A percentile compares a stretch with the other conserved stretches of the same genome.
These are phyloP conservation scores for Rugalucina vietnamica DNA, from an alignment of 2,888 invertebrate genomes.

Conservation along the genomic window DNA sequence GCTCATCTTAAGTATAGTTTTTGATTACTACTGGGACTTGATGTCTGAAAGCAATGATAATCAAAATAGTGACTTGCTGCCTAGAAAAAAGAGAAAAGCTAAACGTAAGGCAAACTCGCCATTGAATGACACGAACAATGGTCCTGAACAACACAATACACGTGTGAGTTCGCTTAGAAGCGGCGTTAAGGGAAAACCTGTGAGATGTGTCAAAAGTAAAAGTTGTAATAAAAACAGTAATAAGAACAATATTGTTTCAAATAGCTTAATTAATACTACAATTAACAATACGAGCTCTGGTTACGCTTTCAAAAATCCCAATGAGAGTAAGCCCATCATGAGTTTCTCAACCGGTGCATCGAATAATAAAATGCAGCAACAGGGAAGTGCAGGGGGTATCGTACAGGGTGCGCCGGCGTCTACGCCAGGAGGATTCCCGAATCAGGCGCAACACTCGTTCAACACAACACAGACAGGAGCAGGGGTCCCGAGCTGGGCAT, in stretches of 20 bases:
- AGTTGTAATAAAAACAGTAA: background rate
- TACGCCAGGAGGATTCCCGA: background rate
- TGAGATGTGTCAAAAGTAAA: background rate
- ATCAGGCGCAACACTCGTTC: background rate
- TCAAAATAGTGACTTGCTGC: background rate
- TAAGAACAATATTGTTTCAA: background rate
- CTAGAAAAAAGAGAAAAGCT: background rate
- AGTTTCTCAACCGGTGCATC: background rate
- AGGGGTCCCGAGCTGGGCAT: background rate
- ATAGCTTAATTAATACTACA: background rate
- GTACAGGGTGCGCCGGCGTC: background rate
- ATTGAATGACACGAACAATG: background rate
- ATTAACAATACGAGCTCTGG: background rate
- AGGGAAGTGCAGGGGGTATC: background rate
- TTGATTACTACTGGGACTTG: background rate
- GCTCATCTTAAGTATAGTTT: background rate
- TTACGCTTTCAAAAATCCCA: background rate
- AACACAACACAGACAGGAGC: background rate
- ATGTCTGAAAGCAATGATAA: background rate
- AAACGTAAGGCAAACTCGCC: background rate
- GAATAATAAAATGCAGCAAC: background rate
- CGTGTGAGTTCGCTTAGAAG: background rate
- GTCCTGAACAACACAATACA: background rate
- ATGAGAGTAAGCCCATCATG: background rate
- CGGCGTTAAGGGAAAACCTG: background rate